Base-by-base conservation (phyloP, 2,113 vertebrate species). In the Oncorhynchus nerka region DNA sequence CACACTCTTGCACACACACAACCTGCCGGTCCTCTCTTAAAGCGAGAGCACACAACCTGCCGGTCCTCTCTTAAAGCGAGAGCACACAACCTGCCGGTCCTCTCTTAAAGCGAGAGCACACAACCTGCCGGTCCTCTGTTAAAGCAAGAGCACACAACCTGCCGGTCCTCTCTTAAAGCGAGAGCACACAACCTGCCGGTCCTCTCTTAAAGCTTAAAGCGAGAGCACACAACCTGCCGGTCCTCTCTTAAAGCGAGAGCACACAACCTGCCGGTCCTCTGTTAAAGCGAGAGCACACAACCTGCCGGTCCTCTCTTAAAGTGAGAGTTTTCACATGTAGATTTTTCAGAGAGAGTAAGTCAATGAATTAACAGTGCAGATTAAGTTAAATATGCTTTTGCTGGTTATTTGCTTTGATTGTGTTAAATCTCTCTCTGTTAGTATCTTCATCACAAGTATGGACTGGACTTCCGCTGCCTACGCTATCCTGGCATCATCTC, bases 371-470 rank as follows among this genome's bases (percentile, higher is more conserved):
- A 57, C 51, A 57, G 19, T 16, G 39, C 39, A 39, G 39, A 39
- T 39, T 12, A 45, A 45, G 39, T 11, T 3, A 12, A 45, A 57
- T 57, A 57, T 45, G 16, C 11, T 11, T 39, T 6, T 11, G 11
- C 34, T 69, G 28, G 66, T 34, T 75, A 19, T 30, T 28, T 32
- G 12, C 16, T 28, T 26, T 13, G 9, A 13, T 19, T 61, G 26
- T 73, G 55, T 73, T 74, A 68, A 73, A 2, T 77, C 34, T 86
- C 20, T 85, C 71, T 85, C 28, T 19, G 61, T 65, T 75, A 93
- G 93, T 93, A 93, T 86, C 90, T 93, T 59, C 92, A 94, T 86
- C 92, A 93, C 84, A 94, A 93, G 87, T 91, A 93, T 68, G 92
- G 92, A 16, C 75, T 94, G 81, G 93, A 94, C 79, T 94, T 94